Percentiles rank a stretch among this genome's conserved stretches.
Evolutionary conservation across 2,797 vertebrate genomes (phyloP).

Genomic region (Alectoris magna): DNA sequence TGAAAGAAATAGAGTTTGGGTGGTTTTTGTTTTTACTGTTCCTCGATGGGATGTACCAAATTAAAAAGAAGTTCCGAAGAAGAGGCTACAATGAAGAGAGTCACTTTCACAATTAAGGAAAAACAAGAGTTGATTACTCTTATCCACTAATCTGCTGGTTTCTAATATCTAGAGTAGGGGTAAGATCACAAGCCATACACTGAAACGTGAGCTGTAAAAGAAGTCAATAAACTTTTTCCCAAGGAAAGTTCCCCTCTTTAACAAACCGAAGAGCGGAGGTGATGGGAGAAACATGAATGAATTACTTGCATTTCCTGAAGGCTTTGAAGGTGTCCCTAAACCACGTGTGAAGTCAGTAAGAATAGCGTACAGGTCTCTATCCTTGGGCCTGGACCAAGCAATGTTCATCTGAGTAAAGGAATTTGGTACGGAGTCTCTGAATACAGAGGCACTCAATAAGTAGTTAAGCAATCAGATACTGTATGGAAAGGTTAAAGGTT

Average conservation of each 20-base stretch:
- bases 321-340: neutral
- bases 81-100: neutral
- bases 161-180: neutral
- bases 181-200: fast-evolving
- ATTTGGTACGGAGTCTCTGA: neutral
- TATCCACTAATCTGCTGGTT: neutral
- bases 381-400: neutral
- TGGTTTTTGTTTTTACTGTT: neutral
- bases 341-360: neutral
- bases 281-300: neutral
- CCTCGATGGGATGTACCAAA: neutral
- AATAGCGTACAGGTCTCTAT: neutral
- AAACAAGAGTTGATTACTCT: neutral
- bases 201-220: neutral
- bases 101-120: neutral
- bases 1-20: neutral
- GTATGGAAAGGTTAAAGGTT: conserved; percentile 37
- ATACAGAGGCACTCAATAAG: neutral
- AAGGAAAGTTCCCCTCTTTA: neutral
- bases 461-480: neutral
- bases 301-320: neutral
- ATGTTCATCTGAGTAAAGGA: neutral
- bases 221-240: neutral
- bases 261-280: neutral
- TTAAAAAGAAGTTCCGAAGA: neutral